These are phyloP conservation scores for Caenorhabditis japonica DNA, from an alignment of 2,888 invertebrate genomes.

Conservation along the genomic window DNA sequence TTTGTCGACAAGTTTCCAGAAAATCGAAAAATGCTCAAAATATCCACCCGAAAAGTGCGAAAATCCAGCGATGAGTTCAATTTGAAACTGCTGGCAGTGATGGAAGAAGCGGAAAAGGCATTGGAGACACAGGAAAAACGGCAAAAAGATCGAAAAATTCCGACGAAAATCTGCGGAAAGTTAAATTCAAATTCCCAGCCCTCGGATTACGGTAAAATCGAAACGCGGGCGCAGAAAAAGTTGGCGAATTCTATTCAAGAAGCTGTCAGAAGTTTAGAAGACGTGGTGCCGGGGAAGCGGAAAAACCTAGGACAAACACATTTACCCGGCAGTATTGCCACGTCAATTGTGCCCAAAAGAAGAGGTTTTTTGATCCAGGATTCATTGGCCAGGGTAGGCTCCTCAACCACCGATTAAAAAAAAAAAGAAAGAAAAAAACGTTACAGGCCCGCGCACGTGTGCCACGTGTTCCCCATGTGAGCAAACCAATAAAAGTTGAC, in stretches of 20 bases:
- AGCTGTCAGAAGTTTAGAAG: not conserved
- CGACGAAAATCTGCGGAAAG: not conserved
- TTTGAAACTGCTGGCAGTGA: conserved; percentile 13
- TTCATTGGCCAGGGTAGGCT: conserved; percentile 10
- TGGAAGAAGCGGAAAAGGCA: conserved; percentile 7
- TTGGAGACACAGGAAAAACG: no score
- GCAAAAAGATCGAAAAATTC: not conserved
- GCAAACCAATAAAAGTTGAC: conserved; percentile 12
- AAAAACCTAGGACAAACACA: conserved; percentile 18
- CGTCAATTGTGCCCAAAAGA: conserved; percentile 13
- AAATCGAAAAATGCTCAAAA: not conserved
- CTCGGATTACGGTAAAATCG: not conserved
- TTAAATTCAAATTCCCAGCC: no score
- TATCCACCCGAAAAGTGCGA: not conserved
- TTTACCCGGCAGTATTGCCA: conserved; percentile 21
- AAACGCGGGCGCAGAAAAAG: not conserved
- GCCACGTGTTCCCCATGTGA: not conserved
- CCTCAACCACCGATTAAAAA: no score
- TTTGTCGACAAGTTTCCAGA: conserved; percentile 9
- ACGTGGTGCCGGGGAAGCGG: not conserved
- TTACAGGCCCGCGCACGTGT: conserved; percentile 14
- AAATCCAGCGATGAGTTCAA: conserved; percentile 31
- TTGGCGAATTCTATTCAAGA: not conserved
- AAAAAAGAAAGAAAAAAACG: not conserved
- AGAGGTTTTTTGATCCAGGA: conserved; percentile 24